Evolutionary conservation across 2,113 vertebrate species (phyloP).

Genomic region (Pachyramphus minor): DNA sequence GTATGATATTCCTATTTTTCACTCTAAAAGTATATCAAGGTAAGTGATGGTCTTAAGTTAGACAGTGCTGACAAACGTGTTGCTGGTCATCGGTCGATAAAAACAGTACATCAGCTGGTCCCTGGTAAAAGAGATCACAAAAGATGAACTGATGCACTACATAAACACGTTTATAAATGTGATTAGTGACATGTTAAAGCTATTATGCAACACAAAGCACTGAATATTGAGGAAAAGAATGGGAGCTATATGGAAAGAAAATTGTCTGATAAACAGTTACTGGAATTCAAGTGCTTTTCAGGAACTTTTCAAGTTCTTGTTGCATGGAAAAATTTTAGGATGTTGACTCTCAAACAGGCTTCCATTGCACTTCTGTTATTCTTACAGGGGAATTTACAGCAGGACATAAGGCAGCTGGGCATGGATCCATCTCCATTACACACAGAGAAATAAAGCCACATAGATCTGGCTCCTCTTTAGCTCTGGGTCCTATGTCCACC

Average conservation of each 20-base stretch:
- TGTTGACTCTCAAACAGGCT: neutral
- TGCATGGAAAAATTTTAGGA: neutral
- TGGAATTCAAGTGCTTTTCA: neutral
- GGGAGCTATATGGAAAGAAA: neutral
- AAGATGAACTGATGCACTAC: neutral
- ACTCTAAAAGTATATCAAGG: neutral
- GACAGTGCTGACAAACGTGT: neutral
- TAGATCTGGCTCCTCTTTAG: neutral
- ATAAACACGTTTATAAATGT: neutral
- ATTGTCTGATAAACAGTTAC: neutral
- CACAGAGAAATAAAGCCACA: neutral
- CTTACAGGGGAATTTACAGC: neutral
- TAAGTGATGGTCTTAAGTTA: neutral
- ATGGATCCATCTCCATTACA: neutral
- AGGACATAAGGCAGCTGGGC: neutral
- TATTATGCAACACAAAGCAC: neutral
- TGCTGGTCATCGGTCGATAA: neutral
- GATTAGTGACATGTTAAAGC: neutral
- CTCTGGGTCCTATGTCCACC: neutral
- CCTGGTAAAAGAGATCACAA: neutral
- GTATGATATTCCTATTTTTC: neutral
- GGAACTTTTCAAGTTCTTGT: neutral
- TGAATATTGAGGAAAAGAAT: neutral
- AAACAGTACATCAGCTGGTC: neutral
- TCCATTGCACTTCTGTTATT: rapidly evolving